phyloP scores from a whole-genome alignment of 2,888 invertebrate genomes.

The Lycocerus yunnanus region DNA sequence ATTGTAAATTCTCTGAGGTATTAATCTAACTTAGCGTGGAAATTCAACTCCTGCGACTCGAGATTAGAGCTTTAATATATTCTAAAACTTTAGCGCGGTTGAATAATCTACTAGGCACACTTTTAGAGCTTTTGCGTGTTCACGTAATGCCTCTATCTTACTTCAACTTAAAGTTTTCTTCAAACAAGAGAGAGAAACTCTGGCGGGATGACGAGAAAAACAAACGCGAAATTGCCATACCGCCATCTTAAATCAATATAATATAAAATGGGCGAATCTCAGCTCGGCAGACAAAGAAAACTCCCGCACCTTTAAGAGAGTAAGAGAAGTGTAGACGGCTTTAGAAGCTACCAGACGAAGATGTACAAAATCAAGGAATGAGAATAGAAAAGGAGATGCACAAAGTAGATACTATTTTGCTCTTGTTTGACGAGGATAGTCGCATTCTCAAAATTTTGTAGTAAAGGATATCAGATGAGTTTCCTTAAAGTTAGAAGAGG shows the following conservation, averaged over 20 bases:
- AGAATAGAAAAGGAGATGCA: constrained; percentile 35
- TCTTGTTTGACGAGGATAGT: constrained; percentile 28
- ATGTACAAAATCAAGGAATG: constrained; percentile 32
- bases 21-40: constrained; percentile 59
- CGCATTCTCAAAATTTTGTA: constrained; percentile 26
- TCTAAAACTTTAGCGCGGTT: constrained; percentile 55
- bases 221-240: constrained; percentile 35
- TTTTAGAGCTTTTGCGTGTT: constrained; percentile 17
- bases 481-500: constrained; percentile 28
- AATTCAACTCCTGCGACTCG: constrained; percentile 57
- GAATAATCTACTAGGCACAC: constrained; percentile 47
- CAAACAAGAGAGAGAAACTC: constrained; percentile 10
- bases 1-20: constrained; percentile 58
- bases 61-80: constrained; percentile 58
- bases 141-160: constrained; percentile 21
- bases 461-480: constrained; percentile 32
- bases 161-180: constrained; percentile 9
- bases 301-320: constrained; percentile 47
- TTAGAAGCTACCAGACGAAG: constrained; percentile 17
- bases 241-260: constrained; percentile 57
- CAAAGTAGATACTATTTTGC: constrained; percentile 22
- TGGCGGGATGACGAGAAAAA: constrained; percentile 17
- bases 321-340: constrained; percentile 40
- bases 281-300: constrained; percentile 53
- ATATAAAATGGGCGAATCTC: constrained; percentile 58